Percentiles rank a stretch among this genome's conserved stretches.
Conservation (phyloP, 2,113 vertebrate species). For the Brachyhypopomus occidentalis region DNA sequence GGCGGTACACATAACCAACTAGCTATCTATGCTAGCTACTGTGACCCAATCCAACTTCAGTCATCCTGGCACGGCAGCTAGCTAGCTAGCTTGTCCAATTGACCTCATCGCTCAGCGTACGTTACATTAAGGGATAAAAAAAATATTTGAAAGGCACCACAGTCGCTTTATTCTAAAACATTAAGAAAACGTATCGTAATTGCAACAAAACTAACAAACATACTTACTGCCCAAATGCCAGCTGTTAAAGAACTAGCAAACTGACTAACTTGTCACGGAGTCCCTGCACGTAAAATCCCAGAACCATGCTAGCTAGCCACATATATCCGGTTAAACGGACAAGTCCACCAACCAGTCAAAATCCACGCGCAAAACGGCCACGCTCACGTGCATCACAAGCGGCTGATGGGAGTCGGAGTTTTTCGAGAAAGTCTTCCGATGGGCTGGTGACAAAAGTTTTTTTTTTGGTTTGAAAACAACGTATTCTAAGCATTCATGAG, state of each 20-base stretch:
- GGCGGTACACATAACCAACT: too few relatives aligned
- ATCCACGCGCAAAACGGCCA: background rate
- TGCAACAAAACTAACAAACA: background rate
- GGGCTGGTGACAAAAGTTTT: too few relatives aligned
- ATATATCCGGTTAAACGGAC: background rate
- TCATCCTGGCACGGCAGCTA: background rate
- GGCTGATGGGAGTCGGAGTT: slow-evolving; percentile 45
- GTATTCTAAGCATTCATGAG: too few relatives aligned
- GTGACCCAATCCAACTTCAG: background rate
- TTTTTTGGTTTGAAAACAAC: too few relatives aligned
- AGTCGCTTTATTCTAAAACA: background rate
- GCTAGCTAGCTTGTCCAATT: background rate
- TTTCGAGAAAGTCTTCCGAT: background rate
- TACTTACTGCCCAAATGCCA: background rate
- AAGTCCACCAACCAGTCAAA: background rate
- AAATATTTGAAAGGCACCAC: background rate
- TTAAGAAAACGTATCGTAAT: background rate
- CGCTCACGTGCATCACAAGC: background rate
- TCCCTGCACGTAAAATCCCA: background rate
- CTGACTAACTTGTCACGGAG: background rate
- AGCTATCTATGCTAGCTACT: too few relatives aligned
- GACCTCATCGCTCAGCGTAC: background rate
- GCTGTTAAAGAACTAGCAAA: background rate
- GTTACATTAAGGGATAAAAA: background rate
- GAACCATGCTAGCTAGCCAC: too few relatives aligned